These are phyloP conservation scores for Chelon auratus DNA, from an alignment of 2,797 vertebrate species.

Conservation along the genomic window DNA sequence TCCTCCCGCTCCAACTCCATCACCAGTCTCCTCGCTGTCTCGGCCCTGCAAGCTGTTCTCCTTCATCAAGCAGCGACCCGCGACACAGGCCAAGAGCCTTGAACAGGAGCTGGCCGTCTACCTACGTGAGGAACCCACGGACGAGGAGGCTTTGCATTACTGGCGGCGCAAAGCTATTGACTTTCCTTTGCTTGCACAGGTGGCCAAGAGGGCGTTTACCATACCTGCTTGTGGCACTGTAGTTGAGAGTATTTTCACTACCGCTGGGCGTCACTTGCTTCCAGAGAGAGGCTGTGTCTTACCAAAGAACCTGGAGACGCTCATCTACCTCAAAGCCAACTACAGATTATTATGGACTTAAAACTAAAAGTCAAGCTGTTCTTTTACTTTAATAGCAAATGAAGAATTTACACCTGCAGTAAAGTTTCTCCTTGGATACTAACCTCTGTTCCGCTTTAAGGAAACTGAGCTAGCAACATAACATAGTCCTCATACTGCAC, in stretches of 20 bases:
- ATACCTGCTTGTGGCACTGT: constrained; percentile 83
- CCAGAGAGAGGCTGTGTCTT: constrained; percentile 76
- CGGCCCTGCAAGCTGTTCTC: constrained; percentile 87
- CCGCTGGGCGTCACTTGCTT: constrained; percentile 71
- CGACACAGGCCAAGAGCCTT: constrained; percentile 84
- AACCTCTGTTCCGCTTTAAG: constrained; percentile 37
- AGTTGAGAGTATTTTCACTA: constrained; percentile 83
- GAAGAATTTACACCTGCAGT: constrained; percentile 36
- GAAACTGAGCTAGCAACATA: constrained; percentile 30
- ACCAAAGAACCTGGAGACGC: constrained; percentile 87
- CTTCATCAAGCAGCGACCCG: constrained; percentile 88
- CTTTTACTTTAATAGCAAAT: constrained; percentile 30
- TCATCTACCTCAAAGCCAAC: constrained; percentile 88
- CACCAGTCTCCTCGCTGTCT: constrained; percentile 76
- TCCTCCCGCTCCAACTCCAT: constrained; percentile 65
- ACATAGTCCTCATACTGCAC: constrained; percentile 29
- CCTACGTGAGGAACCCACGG: constrained; percentile 86
- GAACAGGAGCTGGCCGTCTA: constrained; percentile 86
- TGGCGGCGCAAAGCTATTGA: constrained; percentile 87
- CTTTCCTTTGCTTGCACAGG: constrained; percentile 85
- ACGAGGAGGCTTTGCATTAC: constrained; percentile 87
- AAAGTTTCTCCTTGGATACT: constrained; percentile 38
- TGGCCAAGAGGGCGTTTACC: constrained; percentile 86
- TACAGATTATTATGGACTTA: constrained; percentile 85
- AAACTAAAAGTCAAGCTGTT: constrained; percentile 36